Evolutionary conservation across 2,113 vertebrate species (phyloP).

Genomic region (Pseudopodoces humilis): DNA sequence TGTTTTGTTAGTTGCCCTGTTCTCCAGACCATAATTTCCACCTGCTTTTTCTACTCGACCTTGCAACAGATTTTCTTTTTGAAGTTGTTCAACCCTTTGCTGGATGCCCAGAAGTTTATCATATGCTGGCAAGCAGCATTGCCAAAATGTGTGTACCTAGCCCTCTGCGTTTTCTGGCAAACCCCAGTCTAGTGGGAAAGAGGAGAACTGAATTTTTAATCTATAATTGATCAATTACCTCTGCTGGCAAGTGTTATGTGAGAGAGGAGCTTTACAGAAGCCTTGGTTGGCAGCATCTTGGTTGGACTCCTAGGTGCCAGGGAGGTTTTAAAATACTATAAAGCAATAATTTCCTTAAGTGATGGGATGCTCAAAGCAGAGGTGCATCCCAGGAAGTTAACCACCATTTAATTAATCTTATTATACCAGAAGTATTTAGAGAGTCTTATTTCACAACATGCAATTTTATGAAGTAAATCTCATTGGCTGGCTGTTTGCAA

Average conservation of each 20-base stretch:
- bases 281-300: not conserved
- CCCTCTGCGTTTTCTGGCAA: not conserved
- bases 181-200: not conserved
- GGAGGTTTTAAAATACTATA: not conserved
- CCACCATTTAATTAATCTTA: not conserved
- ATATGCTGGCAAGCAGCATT: not conserved
- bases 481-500: not conserved
- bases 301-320: not conserved
- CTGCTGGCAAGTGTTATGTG: not conserved
- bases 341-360: not conserved
- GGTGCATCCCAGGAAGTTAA: not conserved
- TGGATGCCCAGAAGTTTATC: not conserved
- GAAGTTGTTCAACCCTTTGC: not conserved
- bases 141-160: not conserved
- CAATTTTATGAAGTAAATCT: not conserved
- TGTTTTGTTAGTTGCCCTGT: not conserved
- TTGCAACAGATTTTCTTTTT: not conserved
- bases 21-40: not conserved
- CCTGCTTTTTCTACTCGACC: not conserved
- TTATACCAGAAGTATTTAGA: not conserved
- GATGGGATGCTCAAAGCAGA: not conserved
- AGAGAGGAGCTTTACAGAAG: not conserved
- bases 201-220: not conserved
- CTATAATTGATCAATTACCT: not conserved
- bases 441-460: not conserved